Evolutionary conservation across 2,888 invertebrate species (phyloP).

Genomic region (Campoplex nolae): DNA sequence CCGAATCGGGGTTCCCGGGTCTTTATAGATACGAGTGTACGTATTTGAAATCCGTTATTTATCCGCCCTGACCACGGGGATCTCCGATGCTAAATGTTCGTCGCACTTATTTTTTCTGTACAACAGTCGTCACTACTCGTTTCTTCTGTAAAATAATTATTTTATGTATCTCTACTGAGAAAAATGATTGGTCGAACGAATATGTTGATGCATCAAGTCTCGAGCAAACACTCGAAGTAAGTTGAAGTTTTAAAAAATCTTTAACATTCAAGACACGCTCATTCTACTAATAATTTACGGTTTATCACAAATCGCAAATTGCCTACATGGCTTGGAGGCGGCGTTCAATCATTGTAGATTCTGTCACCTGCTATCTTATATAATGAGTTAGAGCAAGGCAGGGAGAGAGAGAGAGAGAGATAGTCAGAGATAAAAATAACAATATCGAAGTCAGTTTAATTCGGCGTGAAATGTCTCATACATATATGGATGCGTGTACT

Average conservation of each 20-base stretch:
- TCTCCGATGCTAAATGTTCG: background rate
- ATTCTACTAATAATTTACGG: background rate
- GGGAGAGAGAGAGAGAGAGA: background rate
- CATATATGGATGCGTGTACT: constrained; percentile 9
- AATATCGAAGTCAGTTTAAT: background rate
- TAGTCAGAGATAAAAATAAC: background rate
- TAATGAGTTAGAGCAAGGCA: background rate
- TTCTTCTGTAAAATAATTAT: background rate
- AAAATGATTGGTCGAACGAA: background rate
- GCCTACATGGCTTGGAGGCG: background rate
- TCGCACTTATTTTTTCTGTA: background rate
- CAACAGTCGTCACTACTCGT: background rate
- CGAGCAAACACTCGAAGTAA: background rate
- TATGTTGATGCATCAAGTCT: background rate
- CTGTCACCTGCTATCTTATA: background rate
- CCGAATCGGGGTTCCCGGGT: background rate
- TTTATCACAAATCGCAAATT: background rate
- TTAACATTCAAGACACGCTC: too few species aligned
- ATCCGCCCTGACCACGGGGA: background rate
- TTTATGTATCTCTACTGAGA: background rate
- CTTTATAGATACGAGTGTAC: background rate
- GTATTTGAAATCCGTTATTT: background rate
- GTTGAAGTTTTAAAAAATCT: background rate
- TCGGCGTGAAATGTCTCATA: constrained; percentile 21
- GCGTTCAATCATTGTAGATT: background rate